Conservation (phyloP, 2,113 vertebrate genomes). For the Indri indri region DNA sequence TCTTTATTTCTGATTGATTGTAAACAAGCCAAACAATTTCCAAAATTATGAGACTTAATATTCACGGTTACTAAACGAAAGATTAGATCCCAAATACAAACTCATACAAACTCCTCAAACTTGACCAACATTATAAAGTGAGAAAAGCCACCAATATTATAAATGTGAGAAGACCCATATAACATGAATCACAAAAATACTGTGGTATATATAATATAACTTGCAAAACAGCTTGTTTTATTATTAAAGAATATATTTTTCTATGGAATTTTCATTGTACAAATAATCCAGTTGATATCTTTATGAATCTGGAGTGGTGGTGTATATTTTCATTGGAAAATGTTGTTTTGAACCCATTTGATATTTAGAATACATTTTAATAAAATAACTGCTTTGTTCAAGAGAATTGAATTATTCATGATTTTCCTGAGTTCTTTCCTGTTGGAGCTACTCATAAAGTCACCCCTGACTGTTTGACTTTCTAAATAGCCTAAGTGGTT, state of each 20-base stretch:
- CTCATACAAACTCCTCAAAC: background rate
- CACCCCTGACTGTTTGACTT: slow-evolving; percentile 49
- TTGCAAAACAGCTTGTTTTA: background rate
- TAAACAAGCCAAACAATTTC: background rate
- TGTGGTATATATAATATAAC: background rate
- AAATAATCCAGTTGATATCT: slow-evolving; percentile 38
- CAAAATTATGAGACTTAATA: background rate
- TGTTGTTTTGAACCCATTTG: slow-evolving; percentile 49
- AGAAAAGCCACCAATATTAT: background rate
- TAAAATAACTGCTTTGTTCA: slow-evolving; percentile 73
- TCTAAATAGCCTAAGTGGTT: slow-evolving; percentile 51
- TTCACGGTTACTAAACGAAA: background rate
- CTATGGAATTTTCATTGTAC: slow-evolving; percentile 14
- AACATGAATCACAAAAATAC: background rate
- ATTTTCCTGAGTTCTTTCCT: slow-evolving; percentile 65
- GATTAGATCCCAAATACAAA: background rate
- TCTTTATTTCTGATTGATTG: background rate
- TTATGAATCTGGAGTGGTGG: background rate
- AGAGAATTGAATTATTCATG: slow-evolving; percentile 68
- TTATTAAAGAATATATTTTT: background rate
- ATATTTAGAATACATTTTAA: slow-evolving; percentile 56
- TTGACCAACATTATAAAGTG: background rate
- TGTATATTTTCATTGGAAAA: slow-evolving; percentile 57
- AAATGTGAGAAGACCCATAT: background rate
- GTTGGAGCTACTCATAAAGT: slow-evolving; percentile 50